Evolutionary conservation across 2,113 vertebrate genomes (phyloP).

Genomic region (Prunella himalayana): DNA sequence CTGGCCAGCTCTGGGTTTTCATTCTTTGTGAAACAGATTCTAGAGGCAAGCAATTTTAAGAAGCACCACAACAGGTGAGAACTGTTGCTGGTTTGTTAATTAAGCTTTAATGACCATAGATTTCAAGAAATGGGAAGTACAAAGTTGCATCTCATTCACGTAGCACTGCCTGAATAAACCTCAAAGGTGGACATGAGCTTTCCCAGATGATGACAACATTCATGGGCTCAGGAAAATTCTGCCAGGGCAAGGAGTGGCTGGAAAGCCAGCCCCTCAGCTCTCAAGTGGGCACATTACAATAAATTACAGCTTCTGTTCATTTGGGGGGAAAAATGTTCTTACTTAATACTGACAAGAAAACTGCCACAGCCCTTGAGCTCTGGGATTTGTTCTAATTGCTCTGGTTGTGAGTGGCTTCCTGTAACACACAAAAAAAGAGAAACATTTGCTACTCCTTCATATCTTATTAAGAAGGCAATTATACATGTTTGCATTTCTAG

Average conservation of each 20-base stretch:
- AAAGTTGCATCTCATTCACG: background rate
- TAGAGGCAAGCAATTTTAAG: background rate
- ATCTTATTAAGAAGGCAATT: background rate
- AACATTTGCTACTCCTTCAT: background rate
- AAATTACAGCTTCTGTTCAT: background rate
- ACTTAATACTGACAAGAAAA: background rate
- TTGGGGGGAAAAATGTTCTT: background rate
- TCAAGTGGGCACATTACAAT: background rate
- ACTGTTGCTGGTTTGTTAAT: background rate
- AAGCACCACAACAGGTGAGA: background rate
- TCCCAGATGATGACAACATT: background rate
- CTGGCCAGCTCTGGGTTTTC: background rate
- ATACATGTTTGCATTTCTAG: background rate
- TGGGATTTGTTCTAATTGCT: background rate
- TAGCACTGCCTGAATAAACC: background rate
- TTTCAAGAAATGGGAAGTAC: background rate
- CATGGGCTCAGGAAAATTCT: background rate
- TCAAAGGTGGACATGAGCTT: background rate
- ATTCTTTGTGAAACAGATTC: background rate
- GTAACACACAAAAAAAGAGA: background rate
- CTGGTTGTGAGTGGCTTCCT: background rate
- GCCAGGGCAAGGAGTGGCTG: background rate
- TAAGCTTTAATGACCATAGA: background rate
- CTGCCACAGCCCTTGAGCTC: background rate
- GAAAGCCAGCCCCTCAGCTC: background rate